These are phyloP conservation scores for Erythrolamprus reginae DNA, from an alignment of 2,113 vertebrate species.

Conservation along the genomic window DNA sequence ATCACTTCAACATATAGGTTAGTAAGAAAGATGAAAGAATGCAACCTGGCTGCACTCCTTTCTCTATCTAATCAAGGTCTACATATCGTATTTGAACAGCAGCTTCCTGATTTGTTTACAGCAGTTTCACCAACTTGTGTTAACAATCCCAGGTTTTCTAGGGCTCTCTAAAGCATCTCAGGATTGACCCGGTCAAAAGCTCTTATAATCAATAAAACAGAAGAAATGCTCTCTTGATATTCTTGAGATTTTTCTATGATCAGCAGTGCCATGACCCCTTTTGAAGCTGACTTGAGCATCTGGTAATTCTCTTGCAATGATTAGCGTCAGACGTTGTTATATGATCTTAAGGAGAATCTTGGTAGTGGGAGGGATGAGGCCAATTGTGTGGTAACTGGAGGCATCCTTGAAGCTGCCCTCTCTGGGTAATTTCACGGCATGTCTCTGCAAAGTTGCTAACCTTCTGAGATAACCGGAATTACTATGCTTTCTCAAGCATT, in stretches of 20 bases:
- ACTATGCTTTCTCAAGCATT: not conserved
- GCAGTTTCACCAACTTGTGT: not conserved
- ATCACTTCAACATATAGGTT: not conserved
- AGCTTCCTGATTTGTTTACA: not conserved
- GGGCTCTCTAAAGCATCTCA: not conserved
- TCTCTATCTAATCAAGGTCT: not conserved
- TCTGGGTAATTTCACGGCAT: not conserved
- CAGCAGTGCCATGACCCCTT: not conserved
- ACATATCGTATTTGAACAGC: not conserved
- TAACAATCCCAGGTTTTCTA: not conserved
- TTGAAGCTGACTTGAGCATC: not conserved
- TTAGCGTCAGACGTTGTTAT: not conserved
- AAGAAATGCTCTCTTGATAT: not conserved
- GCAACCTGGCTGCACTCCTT: not conserved
- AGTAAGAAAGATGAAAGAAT: not conserved
- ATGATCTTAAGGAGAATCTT: not conserved
- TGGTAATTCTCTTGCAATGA: not conserved
- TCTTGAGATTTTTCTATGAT: not conserved
- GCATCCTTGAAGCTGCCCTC: not conserved
- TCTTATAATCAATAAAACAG: not conserved
- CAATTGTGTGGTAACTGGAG: not conserved
- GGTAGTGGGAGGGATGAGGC: not conserved
- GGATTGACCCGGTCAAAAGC: not conserved
- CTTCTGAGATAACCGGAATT: not conserved
- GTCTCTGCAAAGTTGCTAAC: not conserved